A percentile compares a stretch with the other conserved stretches of the same genome.
phyloP scores from a whole-genome alignment of 2,797 vertebrate species.

The Tinamus major region DNA sequence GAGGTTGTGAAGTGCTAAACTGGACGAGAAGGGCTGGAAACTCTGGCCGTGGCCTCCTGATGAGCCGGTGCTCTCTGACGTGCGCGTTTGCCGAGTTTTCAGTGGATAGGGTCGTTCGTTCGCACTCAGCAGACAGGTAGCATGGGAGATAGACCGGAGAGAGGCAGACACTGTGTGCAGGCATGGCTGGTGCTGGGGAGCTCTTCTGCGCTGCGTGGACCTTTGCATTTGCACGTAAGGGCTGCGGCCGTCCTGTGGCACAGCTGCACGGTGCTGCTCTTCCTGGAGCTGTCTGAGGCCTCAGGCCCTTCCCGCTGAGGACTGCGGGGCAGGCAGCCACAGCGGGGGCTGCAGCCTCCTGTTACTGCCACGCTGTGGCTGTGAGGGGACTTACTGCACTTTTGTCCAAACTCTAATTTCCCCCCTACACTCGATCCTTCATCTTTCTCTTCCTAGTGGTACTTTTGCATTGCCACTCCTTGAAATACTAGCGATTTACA shows the following conservation, averaged over 20 bases:
- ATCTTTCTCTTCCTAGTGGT: not conserved
- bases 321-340: not conserved
- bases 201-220: not conserved
- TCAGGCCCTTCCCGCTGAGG: not conserved
- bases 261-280: not conserved
- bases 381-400: not conserved
- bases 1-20: not conserved
- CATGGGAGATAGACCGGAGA: not conserved
- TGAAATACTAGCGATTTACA: not conserved
- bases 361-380: not conserved
- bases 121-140: not conserved
- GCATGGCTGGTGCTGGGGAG: accelerated
- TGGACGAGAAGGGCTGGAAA: not conserved
- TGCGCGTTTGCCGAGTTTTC: not conserved
- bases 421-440: too few relatives aligned
- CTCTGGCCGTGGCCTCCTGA: not conserved
- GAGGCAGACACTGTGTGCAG: not conserved
- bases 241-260: not conserved
- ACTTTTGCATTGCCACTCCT: not conserved
- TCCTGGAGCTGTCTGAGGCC: not conserved
- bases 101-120: not conserved
- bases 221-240: not conserved
- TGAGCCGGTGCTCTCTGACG: not conserved
- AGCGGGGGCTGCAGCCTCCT: not conserved
- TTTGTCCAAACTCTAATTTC: not conserved